These are phyloP conservation scores for Calliphora vomitoria DNA, from an alignment of 2,888 invertebrate species.

Conservation along the genomic window DNA sequence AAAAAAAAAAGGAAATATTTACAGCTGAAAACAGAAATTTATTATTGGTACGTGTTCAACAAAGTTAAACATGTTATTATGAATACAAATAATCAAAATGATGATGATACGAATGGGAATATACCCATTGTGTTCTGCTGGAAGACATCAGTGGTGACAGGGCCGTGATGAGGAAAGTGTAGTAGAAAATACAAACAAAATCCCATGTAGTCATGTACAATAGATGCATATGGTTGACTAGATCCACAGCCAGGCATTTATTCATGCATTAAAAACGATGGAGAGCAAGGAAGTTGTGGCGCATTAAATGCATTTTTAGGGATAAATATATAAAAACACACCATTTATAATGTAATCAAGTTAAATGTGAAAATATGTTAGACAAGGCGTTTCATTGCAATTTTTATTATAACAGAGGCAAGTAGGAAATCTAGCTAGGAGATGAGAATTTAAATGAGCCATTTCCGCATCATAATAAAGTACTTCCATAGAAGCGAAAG, in stretches of 20 bases:
- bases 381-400: not conserved
- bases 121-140: not conserved
- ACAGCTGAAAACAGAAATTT: conserved; percentile 54
- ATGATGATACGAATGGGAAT: conserved; percentile 44
- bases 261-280: not conserved
- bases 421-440: not conserved
- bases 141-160: not conserved
- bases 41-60: conserved; percentile 73
- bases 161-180: conserved; percentile 25
- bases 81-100: conserved; percentile 46
- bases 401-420: not conserved
- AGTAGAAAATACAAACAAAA: conserved; percentile 34
- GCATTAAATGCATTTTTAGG: conserved; percentile 31
- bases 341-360: conserved; percentile 41
- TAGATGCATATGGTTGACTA: conserved; percentile 32
- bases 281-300: not conserved
- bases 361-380: conserved; percentile 39
- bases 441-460: not conserved
- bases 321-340: conserved; percentile 35
- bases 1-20: conserved; percentile 1
- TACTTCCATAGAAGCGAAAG: too few species aligned
- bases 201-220: conserved; percentile 18
- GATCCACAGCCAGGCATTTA: conserved; percentile 27
- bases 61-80: conserved; percentile 68
- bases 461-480: too few species aligned